These are phyloP conservation scores for Caenorhabditis plicata DNA, from an alignment of 2,888 invertebrate species.

Conservation along the genomic window DNA sequence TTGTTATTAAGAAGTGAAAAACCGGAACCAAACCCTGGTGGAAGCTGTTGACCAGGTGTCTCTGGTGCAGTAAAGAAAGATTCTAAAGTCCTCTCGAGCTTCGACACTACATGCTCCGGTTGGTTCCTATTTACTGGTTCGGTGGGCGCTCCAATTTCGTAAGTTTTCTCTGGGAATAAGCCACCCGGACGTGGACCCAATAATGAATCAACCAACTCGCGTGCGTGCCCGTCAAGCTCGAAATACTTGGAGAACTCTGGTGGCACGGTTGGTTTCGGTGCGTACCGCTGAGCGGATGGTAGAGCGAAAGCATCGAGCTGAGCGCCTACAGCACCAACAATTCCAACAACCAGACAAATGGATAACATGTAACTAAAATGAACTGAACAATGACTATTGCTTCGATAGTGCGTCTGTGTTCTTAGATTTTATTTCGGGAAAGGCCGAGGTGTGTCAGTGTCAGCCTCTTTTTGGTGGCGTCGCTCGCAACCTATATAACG, in stretches of 20 bases:
- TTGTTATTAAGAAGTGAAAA: slow-evolving; percentile 61
- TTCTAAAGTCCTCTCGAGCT: slow-evolving; percentile 60
- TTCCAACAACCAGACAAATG: slow-evolving; percentile 23
- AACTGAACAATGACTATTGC: too few relatives aligned
- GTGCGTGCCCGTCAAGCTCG: slow-evolving; percentile 65
- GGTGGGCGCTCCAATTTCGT: slow-evolving; percentile 53
- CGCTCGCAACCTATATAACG: too few relatives aligned
- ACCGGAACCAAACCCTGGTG: slow-evolving; percentile 64
- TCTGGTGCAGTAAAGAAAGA: slow-evolving; percentile 62
- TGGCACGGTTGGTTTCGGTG: slow-evolving; percentile 63
- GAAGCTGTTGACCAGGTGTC: slow-evolving; percentile 44
- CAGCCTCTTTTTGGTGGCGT: too few relatives aligned
- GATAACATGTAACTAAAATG: slow-evolving; percentile 38
- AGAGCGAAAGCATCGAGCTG: slow-evolving; percentile 53
- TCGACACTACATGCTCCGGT: slow-evolving; percentile 47
- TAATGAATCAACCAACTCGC: slow-evolving; percentile 61
- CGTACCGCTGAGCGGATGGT: slow-evolving; percentile 49
- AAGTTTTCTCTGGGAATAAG: slow-evolving; percentile 65
- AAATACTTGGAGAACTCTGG: slow-evolving; percentile 63
- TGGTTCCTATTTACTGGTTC: slow-evolving; percentile 20
- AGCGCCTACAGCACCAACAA: slow-evolving; percentile 25
- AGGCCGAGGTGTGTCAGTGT: too few relatives aligned
- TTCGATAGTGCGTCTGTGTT: not conserved
- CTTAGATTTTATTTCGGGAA: too few relatives aligned
- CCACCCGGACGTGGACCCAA: slow-evolving; percentile 65